Percentiles rank a stretch among this genome's conserved stretches.
These are phyloP conservation scores for Philhelius pedissequus DNA, from an alignment of 2,888 invertebrate genomes.

Conservation along the genomic window DNA sequence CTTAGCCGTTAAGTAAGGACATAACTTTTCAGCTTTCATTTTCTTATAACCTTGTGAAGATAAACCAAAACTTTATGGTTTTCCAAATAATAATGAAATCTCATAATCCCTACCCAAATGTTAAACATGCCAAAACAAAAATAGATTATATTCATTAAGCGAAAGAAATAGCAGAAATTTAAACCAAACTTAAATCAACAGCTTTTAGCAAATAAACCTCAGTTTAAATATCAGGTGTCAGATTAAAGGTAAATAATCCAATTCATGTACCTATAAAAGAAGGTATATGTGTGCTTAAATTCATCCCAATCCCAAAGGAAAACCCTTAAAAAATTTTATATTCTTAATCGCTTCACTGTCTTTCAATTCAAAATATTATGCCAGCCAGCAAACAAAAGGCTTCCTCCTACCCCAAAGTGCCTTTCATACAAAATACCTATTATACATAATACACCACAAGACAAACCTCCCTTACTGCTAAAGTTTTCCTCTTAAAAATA, in stretches of 20 bases:
- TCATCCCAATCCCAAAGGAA: background rate
- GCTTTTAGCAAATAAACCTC: background rate
- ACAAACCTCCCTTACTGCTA: background rate
- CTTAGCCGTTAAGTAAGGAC: too few species aligned
- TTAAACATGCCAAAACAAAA: background rate
- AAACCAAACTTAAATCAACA: constrained; percentile 1
- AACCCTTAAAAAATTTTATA: background rate
- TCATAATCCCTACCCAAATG: background rate
- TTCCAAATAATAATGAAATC: background rate
- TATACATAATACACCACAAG: background rate
- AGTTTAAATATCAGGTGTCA: constrained; percentile 16
- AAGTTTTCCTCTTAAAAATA: background rate
- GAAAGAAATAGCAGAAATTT: background rate
- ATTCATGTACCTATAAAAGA: background rate
- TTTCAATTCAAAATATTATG: constrained; percentile 35
- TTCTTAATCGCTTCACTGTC: constrained; percentile 20
- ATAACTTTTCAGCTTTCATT: background rate
- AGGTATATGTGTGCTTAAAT: background rate
- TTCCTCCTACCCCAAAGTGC: background rate
- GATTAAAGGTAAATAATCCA: constrained; percentile 10
- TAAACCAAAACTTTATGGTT: background rate
- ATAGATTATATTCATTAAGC: constrained; percentile 11
- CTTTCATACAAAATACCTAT: background rate
- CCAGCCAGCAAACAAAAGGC: constrained; percentile 9
- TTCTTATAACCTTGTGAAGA: background rate